Percentiles rank a stretch among this genome's conserved stretches.
Conservation (phyloP, 1,140 invertebrate species). For the Ditylenchus dipsaci region DNA sequence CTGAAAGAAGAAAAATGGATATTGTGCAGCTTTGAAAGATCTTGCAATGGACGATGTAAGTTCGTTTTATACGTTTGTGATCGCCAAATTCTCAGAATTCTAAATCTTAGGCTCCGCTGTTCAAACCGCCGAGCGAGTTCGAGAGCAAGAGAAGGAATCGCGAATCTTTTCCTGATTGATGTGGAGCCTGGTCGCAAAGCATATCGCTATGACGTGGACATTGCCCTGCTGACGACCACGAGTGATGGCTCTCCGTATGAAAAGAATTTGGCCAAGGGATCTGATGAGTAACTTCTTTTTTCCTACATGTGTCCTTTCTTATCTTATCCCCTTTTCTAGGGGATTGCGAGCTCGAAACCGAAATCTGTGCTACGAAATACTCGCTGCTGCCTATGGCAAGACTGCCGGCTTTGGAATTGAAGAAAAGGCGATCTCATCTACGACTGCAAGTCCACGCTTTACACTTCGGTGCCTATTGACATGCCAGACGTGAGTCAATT, state of each 20-base stretch:
- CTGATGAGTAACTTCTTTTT: slow-evolving; percentile 22
- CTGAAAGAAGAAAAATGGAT: too few relatives aligned
- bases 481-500: not conserved
- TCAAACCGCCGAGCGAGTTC: slow-evolving; percentile 22
- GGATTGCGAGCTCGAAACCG: slow-evolving; percentile 31
- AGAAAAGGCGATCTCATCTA: slow-evolving; percentile 21
- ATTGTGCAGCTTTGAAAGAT: too few relatives aligned
- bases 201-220: slow-evolving; percentile 37
- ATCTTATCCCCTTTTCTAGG: slow-evolving; percentile 8
- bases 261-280: slow-evolving; percentile 26
- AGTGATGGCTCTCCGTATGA: not conserved
- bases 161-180: slow-evolving; percentile 27
- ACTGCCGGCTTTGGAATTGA: slow-evolving; percentile 20
- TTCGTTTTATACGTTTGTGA: too few relatives aligned
- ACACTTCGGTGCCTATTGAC: slow-evolving; percentile 24
- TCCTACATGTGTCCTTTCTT: not conserved
- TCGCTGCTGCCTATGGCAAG: slow-evolving; percentile 24
- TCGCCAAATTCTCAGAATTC: not conserved
- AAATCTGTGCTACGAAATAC: slow-evolving; percentile 28
- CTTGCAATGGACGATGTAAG: too few relatives aligned
- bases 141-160: slow-evolving; percentile 26
- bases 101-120: slow-evolving; percentile 11
- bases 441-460: slow-evolving; percentile 24
- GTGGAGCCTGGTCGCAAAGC: slow-evolving; percentile 26
- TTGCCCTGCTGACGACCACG: slow-evolving; percentile 6